Evolutionary conservation across 1,140 invertebrate genomes (phyloP), one percentile per base, ranked within the genome.

Genomic region (Phocides pigmalion): DNA sequence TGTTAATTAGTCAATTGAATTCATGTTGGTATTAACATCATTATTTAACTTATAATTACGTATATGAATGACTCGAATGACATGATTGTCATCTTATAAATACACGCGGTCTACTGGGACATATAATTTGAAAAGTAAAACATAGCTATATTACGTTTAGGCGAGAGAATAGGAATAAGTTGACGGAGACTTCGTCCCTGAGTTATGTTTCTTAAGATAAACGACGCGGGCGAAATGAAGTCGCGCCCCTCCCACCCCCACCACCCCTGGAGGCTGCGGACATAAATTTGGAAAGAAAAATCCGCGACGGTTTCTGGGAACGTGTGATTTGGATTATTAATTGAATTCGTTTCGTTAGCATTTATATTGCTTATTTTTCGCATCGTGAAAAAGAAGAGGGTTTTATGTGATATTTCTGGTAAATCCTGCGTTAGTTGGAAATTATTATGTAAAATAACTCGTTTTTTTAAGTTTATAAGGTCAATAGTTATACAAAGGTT

Each of bases 151-250:
- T 92, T 86, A 89, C 89, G 89, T 77, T 87, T 88, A 90, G 84
- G 79, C 85, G 87, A 92, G 89, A 90, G 90, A 92, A 92, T 92
- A 90, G 86, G 91, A 91, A 92, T 92, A 92, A 92, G 91, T 92
- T 92, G 91, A 92, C 91, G 91, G 89, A 86, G 91, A 86, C 91
- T 91, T 90, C 86, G 83, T 81, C 76, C 79, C 79, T 91, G 91
- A 92, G 81, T 92, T 91, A 92, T 92, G 91, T 84, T 81, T 74
- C 82, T 88, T 82, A 91, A 92, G 90, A 92, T 92, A 92, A 92
- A 92, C 90, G 91, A 88, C 90, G 81, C 83, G 82, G 86, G 89
- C 90, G 90, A 92, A 92, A 92, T 92, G 91, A 92, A 92, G 90
- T 90, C 87, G 82, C 82, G 70, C 70, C 81, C 80, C 72, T 67